Evolutionary conservation across 2,888 invertebrate species (phyloP), one percentile per base, ranked within the genome.

Genomic region (Pheosia tremula): DNA sequence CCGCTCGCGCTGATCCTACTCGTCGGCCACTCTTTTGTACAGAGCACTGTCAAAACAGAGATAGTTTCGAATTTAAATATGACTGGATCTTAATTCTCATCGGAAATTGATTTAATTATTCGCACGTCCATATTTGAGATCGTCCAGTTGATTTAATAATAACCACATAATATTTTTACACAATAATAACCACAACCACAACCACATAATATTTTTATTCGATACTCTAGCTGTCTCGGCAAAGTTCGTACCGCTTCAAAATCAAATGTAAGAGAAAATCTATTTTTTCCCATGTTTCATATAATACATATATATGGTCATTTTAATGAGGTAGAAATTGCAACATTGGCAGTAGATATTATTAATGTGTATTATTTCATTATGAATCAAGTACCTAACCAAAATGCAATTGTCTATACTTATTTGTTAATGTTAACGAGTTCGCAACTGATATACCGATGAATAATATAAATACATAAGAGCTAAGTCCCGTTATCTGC

Each of bases 11-110:
- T 84, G 84, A 86, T 88, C 72, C 72, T 62, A 84, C 83, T 82
- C 80, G 77, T 75, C 68, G 79, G 78, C 71, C 69, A 71, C 78
- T 75, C 80, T 82, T 83, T 85, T 86, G 83, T 86, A 84, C 83
- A 84, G 87, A 83, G 82, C 75, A 83, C 89, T 91, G 89, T 80
- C 83, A 89, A 84, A 90, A 90, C 88, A 91, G 82, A 88, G 89
- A 91, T 90, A 89, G 85, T 82, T 80, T 66, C 65, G 67, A 71
- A 77, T 81, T 80, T 78, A 75, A 79, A 79, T 77, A 68, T 73
- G 74, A 68, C 73, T 78, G 76, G 71, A 73, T 80, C 79, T 82
- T 82, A 79, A 82, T 84, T 82, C 75, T 77, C 68, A 80, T 79
- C 75, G 74, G 72, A 74, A 78, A 79, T 77, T 79, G 79, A 77